Base-by-base conservation (phyloP, 1,140 invertebrate genomes). In the Cydia amplana region DNA sequence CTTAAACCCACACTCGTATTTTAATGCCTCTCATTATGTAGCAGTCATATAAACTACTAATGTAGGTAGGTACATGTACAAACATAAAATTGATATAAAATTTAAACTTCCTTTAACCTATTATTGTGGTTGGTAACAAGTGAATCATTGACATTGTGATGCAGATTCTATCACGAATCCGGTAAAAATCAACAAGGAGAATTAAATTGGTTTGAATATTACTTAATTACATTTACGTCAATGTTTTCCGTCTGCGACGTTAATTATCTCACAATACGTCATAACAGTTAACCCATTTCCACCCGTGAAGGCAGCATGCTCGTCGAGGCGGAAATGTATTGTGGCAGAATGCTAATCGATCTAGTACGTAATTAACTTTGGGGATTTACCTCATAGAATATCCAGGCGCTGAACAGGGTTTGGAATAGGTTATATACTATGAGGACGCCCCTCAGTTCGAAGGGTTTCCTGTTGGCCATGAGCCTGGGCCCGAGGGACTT, bases 391-490 rank as follows among this genome's bases (percentile, higher is more conserved):
- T 98, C 97, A 89, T 97, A 98, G 92, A 97, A 98, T 93, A 99
- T 97, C 96, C 97, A 98, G 46, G 95, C 93, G 85, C 97, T 98
- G 89, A 98, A 97, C 77, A 98, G 81, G 9, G 98, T 98, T 92
- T 99, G 97, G 83, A 96, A 91, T 73, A 97, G 93, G 92, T 99
- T 99, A 91, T 99, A 99, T 75, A 96, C 88, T 81, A 99, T 95
- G 84, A 99, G 95, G 75, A 97, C 85, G 78, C 95, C 93, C 74
- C 97, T 95, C 65, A 99, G 94, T 80, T 98, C 94, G 93, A 98
- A 97, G 36, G 98, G 96, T 93, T 98, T 96, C 74, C 97, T 94
- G 86, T 98, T 96, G 80, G 97, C 96, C 98, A 99, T 99, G 51
- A 98, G 87, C 83, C 94, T 94, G 65, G 98, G 98, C 77, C 98